Evolutionary conservation across 1,140 invertebrate genomes (phyloP).

Genomic region (Drosophila ohnishii): DNA sequence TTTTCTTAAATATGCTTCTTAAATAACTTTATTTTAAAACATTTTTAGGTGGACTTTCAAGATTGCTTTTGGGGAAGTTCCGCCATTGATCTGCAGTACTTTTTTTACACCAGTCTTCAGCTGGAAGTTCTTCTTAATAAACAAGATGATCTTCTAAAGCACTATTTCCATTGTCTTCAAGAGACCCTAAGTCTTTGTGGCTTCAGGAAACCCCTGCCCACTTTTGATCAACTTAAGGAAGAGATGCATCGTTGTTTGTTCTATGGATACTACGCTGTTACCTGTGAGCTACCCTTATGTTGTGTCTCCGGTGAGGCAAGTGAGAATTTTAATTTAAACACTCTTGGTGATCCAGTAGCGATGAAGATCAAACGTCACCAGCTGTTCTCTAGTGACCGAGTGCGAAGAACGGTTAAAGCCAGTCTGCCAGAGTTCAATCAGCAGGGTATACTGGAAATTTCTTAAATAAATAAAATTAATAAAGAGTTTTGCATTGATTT

Average conservation of each 20-base stretch:
- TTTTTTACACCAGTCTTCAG: constrained; percentile 70
- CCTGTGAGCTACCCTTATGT: constrained; percentile 67
- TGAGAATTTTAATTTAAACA: constrained; percentile 40
- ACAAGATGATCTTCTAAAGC: constrained; percentile 66
- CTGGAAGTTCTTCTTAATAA: constrained; percentile 60
- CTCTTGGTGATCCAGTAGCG: constrained; percentile 32
- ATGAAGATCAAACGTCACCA: constrained; percentile 40
- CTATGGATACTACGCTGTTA: constrained; percentile 58
- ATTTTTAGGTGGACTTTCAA: constrained; percentile 73
- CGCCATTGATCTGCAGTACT: constrained; percentile 67
- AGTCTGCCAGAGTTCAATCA: constrained; percentile 54
- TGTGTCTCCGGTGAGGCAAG: constrained; percentile 44
- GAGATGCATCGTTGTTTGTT: constrained; percentile 69
- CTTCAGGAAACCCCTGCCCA: constrained; percentile 75
- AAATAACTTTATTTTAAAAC: background rate
- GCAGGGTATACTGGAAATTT: constrained; percentile 56
- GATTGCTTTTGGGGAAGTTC: constrained; percentile 60
- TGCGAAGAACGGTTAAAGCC: constrained; percentile 41
- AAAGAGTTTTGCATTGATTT: too few species aligned
- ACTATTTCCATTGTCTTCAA: constrained; percentile 67
- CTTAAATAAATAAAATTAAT: background rate
- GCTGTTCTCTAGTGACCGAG: constrained; percentile 55
- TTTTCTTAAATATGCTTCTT: background rate
- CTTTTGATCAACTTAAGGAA: constrained; percentile 59
- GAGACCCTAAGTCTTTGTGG: constrained; percentile 70